Conservation (phyloP, 2,113 vertebrate species). For the Zapus hudsonius region DNA sequence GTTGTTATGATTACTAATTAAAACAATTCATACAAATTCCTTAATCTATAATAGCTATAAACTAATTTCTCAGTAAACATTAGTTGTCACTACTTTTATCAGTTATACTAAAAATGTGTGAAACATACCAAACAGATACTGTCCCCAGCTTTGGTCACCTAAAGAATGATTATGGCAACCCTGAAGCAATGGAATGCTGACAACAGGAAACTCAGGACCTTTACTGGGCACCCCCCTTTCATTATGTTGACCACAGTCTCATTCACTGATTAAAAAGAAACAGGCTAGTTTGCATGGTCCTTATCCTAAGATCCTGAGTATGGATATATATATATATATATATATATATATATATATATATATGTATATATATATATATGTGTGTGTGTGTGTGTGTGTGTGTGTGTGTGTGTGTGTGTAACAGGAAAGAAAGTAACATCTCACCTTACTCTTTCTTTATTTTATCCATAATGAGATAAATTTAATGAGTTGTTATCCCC, state of each 20-base stretch:
- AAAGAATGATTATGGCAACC: background rate
- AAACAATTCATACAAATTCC: conserved; percentile 6
- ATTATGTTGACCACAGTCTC: background rate
- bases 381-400: too few relatives aligned
- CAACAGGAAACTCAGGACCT: background rate
- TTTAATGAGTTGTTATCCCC: too few relatives aligned
- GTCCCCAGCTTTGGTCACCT: background rate
- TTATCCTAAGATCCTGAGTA: background rate
- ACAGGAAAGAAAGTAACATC: background rate
- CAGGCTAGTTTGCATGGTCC: background rate
- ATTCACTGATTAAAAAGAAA: background rate
- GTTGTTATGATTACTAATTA: background rate
- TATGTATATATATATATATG: too few relatives aligned
- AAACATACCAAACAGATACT: background rate
- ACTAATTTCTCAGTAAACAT: background rate
- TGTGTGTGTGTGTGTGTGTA: too few relatives aligned
- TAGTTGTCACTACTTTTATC: background rate
- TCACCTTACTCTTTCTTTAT: background rate
- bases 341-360: background rate
- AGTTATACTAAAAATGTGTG: background rate
- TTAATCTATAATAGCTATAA: background rate
- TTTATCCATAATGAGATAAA: too few relatives aligned
- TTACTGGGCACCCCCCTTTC: background rate
- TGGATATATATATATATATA: background rate
- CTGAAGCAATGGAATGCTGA: background rate